Percentiles rank a stretch among this genome's conserved stretches.
These are phyloP conservation scores for Plagiodera versicolora DNA, from an alignment of 2,888 invertebrate genomes.

Conservation along the genomic window DNA sequence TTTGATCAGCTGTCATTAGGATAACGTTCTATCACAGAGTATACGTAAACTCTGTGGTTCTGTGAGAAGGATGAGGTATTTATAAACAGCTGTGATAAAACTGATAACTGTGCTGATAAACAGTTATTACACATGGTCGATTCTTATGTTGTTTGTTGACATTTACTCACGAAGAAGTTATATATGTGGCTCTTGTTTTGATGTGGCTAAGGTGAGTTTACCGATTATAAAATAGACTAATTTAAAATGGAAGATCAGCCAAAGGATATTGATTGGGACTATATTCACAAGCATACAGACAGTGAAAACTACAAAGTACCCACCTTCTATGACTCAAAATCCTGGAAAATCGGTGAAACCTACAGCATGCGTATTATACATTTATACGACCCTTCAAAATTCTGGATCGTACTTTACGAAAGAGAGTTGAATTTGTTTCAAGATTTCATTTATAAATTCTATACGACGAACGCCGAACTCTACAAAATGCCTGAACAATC, in stretches of 20 bases:
- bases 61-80: no score
- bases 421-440: constrained; percentile 26
- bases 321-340: constrained; percentile 21
- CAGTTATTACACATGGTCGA: no score
- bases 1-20: no score
- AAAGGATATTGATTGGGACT: constrained; percentile 15
- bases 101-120: no score
- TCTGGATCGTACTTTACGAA: constrained; percentile 27
- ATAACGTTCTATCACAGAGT: no score
- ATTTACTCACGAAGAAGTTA: no score
- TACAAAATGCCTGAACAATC: constrained; percentile 22
- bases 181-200: no score
- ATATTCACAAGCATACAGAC: constrained; percentile 19
- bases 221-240: no score
- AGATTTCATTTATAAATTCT: constrained; percentile 21
- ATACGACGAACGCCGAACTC: constrained; percentile 14
- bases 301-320: constrained; percentile 23
- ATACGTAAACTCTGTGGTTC: no score
- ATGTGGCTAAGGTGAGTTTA: no score
- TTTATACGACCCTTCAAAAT: constrained; percentile 30
- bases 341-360: constrained; percentile 24
- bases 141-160: no score
- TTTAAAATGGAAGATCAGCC: not conserved
- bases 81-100: no score
- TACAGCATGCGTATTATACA: constrained; percentile 25